Evolutionary conservation across 2,113 vertebrate genomes (phyloP).

Genomic region (Dinomys branickii): DNA sequence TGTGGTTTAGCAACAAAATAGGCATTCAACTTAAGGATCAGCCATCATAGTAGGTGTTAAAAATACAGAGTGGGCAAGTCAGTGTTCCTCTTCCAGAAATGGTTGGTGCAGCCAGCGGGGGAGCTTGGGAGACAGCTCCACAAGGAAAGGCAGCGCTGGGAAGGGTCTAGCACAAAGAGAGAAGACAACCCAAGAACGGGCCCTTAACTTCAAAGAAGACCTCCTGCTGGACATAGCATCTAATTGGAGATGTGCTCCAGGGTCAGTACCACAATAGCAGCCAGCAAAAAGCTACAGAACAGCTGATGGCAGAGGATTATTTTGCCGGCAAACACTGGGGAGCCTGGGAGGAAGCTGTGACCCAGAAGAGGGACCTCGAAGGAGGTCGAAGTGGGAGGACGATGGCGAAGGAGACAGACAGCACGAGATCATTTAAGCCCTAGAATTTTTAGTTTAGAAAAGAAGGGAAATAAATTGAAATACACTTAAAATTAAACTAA

Average conservation of each 20-base stretch:
- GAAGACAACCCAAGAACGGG: background rate
- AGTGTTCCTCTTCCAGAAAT: background rate
- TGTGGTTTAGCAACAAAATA: slow-evolving; percentile 10
- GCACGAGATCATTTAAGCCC: background rate
- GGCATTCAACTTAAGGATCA: background rate
- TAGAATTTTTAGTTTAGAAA: background rate
- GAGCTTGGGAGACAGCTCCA: background rate
- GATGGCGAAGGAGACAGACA: background rate
- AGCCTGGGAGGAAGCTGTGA: background rate
- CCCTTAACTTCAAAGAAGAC: slow-evolving; percentile 46
- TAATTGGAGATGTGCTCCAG: background rate
- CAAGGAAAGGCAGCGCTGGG: background rate
- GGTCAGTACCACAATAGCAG: background rate
- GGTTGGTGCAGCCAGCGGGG: background rate
- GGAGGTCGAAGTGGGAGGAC: background rate
- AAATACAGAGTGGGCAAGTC: background rate
- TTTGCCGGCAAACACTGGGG: background rate
- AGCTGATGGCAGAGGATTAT: background rate
- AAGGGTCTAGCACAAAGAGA: background rate
- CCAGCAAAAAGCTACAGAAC: background rate
- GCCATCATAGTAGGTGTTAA: background rate
- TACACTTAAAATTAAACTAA: slow-evolving; percentile 19
- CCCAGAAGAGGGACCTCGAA: background rate
- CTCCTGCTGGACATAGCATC: background rate
- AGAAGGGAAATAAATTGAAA: background rate